Conservation (phyloP, 2,113 vertebrate species). For the Symphodus melops region DNA sequence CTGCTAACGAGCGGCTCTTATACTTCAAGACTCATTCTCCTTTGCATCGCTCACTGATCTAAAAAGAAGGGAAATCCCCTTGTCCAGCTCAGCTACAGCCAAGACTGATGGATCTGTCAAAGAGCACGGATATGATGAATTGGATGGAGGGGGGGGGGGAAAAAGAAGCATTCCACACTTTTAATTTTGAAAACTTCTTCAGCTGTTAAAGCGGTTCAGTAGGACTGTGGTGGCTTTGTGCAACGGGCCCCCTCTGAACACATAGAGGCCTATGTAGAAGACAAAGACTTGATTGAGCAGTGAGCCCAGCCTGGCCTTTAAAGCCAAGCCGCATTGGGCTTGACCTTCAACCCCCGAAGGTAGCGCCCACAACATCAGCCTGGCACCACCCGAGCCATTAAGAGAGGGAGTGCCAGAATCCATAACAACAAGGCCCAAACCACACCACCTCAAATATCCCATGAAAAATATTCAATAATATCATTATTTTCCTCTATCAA, state of each 20-base stretch:
- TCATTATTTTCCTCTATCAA: not conserved
- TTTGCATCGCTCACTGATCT: slow-evolving; percentile 59
- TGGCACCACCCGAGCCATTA: slow-evolving; percentile 29
- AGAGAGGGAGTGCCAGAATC: slow-evolving; percentile 18
- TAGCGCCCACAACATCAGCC: slow-evolving; percentile 53
- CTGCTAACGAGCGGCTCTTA: slow-evolving; percentile 68
- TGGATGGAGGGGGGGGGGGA: slow-evolving; percentile 18
- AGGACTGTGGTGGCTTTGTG: slow-evolving; percentile 84
- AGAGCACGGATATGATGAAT: slow-evolving; percentile 36
- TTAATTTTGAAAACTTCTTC: slow-evolving; percentile 78
- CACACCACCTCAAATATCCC: not conserved
- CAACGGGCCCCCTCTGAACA: slow-evolving; percentile 64
- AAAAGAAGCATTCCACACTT: slow-evolving; percentile 66
- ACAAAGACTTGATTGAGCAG: slow-evolving; percentile 85
- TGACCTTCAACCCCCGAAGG: slow-evolving; percentile 77
- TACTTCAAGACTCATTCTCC: slow-evolving; percentile 35
- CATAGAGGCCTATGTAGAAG: slow-evolving; percentile 64
- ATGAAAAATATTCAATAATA: slow-evolving; percentile 15
- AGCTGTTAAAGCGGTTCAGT: slow-evolving; percentile 70
- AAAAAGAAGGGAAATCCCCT: slow-evolving; percentile 49
- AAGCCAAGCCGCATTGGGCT: slow-evolving; percentile 61
- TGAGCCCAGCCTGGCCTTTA: slow-evolving; percentile 66
- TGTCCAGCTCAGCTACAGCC: slow-evolving; percentile 33
- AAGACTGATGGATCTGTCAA: slow-evolving; percentile 48
- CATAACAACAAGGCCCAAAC: slow-evolving; percentile 32